phyloP scores from a whole-genome alignment of 2,888 invertebrate species.

The Neria commutata region DNA sequence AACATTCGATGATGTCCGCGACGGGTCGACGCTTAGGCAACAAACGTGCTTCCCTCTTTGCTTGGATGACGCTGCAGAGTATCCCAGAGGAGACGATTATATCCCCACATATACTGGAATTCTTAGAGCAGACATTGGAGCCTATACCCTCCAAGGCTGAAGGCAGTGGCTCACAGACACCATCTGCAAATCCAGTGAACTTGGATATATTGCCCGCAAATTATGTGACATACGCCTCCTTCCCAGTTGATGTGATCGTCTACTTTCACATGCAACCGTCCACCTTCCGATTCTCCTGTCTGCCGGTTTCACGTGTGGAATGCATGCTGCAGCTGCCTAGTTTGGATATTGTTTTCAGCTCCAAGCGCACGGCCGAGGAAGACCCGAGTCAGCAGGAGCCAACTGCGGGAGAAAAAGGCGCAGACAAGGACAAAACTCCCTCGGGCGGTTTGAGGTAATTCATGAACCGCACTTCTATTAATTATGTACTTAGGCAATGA shows the following conservation, averaged over 20 bases:
- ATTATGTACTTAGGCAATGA: not conserved
- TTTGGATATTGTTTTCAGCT: conserved; percentile 96
- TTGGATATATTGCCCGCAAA: conserved; percentile 71
- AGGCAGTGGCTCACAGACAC: conserved; percentile 49
- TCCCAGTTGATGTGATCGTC: conserved; percentile 98
- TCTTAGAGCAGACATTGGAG: conserved; percentile 95
- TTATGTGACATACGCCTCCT: conserved; percentile 88
- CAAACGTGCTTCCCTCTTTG: conserved; percentile 89
- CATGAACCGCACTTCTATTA: not conserved
- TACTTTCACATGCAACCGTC: conserved; percentile 98
- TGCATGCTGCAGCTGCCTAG: conserved; percentile 95
- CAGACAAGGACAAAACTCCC: conserved; percentile 53
- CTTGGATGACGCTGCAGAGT: conserved; percentile 95
- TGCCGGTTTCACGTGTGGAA: conserved; percentile 94
- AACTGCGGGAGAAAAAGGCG: conserved; percentile 28
- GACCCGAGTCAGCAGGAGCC: conserved; percentile 46
- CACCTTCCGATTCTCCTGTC: conserved; percentile 93
- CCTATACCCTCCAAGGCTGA: conserved; percentile 81
- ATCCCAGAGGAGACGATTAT: conserved; percentile 98
- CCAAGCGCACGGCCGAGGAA: conserved; percentile 81
- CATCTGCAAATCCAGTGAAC: conserved; percentile 59
- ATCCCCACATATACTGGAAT: conserved; percentile 95
- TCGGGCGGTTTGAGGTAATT: conserved; percentile 55
- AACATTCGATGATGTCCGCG: conserved; percentile 31
- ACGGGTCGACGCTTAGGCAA: conserved; percentile 67